A percentile compares a stretch with the other conserved stretches of the same genome.
Evolutionary conservation across 2,113 vertebrate genomes (phyloP).

Genomic region (Lagopus muta): DNA sequence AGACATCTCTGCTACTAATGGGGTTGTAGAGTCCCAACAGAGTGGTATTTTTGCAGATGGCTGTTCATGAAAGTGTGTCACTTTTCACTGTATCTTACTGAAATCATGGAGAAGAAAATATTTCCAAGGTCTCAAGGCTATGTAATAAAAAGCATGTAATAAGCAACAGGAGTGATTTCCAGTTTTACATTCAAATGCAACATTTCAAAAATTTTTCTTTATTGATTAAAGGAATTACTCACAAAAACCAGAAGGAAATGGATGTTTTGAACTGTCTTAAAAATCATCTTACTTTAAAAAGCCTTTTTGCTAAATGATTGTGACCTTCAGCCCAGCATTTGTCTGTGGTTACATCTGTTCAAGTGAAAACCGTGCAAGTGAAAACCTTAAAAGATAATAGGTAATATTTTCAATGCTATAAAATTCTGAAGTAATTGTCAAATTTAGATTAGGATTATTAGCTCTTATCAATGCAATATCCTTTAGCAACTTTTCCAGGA

Average conservation of each 20-base stretch:
- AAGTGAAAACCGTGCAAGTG: background rate
- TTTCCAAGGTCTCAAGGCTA: background rate
- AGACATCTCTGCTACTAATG: background rate
- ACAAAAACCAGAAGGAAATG: background rate
- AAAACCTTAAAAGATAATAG: background rate
- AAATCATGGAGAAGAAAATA: background rate
- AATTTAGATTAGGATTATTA: background rate
- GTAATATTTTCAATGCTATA: background rate
- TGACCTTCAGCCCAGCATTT: background rate
- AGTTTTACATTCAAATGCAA: background rate
- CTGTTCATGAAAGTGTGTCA: background rate
- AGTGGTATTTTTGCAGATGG: background rate
- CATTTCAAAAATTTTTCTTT: background rate
- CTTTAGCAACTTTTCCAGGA: background rate
- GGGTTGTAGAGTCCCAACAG: background rate
- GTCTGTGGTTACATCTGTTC: background rate
- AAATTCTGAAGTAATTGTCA: background rate
- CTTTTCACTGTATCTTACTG: background rate
- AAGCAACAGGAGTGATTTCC: background rate
- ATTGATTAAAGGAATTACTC: background rate
- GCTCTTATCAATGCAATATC: background rate
- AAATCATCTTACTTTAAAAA: background rate
- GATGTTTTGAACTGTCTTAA: background rate
- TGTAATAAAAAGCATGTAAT: background rate
- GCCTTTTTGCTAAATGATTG: background rate